Conservation (phyloP, 2,113 vertebrate genomes). For the Apeltes quadracus region DNA sequence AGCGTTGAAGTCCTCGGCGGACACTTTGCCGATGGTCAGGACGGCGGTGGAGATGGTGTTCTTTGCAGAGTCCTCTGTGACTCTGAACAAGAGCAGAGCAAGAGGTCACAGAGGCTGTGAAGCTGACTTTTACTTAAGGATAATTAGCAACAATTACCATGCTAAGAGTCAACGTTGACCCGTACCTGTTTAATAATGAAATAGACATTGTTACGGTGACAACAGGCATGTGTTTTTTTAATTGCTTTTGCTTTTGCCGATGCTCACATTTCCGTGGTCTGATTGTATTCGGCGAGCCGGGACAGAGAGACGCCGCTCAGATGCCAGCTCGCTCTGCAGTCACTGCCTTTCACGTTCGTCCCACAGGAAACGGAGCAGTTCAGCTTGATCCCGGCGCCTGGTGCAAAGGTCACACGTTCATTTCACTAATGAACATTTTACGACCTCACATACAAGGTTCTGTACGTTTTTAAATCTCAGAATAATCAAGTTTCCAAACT, state of each 20-base stretch:
- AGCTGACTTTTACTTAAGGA: too few relatives aligned
- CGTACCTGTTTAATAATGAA: too few relatives aligned
- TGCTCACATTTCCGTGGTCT: slow-evolving; percentile 4
- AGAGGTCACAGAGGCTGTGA: too few relatives aligned
- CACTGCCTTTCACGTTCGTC: rapidly evolving
- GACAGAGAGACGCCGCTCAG: background rate
- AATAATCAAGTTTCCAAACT: background rate
- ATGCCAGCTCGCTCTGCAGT: slow-evolving; percentile 29
- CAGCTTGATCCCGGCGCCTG: slow-evolving; percentile 53
- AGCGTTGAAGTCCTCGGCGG: slow-evolving; percentile 52
- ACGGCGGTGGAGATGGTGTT: background rate
- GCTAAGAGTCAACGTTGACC: background rate
- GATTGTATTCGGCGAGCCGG: background rate
- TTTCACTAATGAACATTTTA: background rate
- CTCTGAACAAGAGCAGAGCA: slow-evolving; percentile 18
- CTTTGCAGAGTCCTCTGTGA: rapidly evolving
- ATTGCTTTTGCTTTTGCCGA: background rate
- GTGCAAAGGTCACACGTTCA: background rate
- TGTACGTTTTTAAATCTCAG: too few relatives aligned
- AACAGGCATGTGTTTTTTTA: background rate
- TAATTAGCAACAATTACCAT: background rate
- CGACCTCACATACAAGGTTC: too few relatives aligned
- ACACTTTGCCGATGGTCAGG: slow-evolving; percentile 66
- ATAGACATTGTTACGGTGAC: background rate
- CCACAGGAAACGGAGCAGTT: slow-evolving; percentile 69